Percentiles rank a stretch among this genome's conserved stretches.
Conservation (phyloP, 2,797 vertebrate species). For the Aplochiton taeniatus region DNA sequence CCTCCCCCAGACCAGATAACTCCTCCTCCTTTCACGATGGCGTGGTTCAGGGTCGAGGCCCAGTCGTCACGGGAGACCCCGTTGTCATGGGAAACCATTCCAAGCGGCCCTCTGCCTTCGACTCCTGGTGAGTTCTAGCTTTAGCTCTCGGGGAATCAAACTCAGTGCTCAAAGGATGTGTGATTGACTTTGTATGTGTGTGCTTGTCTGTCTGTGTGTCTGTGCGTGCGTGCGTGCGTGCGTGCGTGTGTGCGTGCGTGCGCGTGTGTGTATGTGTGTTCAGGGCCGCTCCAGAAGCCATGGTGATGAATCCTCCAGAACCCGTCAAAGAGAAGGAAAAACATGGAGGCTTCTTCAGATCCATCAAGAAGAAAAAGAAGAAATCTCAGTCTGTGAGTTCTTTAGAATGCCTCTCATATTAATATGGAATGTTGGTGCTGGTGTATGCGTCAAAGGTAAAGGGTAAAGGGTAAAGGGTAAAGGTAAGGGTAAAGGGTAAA, state of each 20-base stretch:
- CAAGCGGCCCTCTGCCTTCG: constrained; percentile 93
- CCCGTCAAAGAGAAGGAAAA: constrained; percentile 97
- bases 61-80: constrained; percentile 82
- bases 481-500: no score
- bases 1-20: constrained; percentile 94
- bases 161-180: no score
- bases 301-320: constrained; percentile 91
- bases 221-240: no score
- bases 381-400: constrained; percentile 94
- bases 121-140: constrained; percentile 85
- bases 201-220: background rate
- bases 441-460: no score
- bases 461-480: no score
- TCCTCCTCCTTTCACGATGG: constrained; percentile 93
- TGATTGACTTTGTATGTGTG: background rate
- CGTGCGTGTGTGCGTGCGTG: background rate
- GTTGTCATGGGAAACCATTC: constrained; percentile 86
- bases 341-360: constrained; percentile 93
- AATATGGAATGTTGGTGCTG: background rate
- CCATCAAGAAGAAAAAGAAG: constrained; percentile 99
- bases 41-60: constrained; percentile 81
- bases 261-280: constrained; percentile 2
- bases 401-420: background rate
- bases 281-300: constrained; percentile 91
- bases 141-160: no score